Evolutionary conservation across 2,797 vertebrate genomes (phyloP).

Genomic region (Siniperca scherzeri): DNA sequence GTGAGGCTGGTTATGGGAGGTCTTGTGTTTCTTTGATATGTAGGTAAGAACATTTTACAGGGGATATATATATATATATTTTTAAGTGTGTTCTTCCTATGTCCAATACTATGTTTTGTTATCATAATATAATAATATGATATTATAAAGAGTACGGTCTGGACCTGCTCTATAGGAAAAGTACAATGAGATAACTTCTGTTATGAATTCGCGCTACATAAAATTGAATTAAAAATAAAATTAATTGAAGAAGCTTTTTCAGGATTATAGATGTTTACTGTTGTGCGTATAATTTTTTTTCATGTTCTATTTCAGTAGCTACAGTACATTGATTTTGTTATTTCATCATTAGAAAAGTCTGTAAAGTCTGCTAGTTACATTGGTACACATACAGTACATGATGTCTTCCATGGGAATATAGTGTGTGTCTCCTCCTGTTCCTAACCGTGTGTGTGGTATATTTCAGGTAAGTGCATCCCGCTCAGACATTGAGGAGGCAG

Average conservation of each 20-base stretch:
- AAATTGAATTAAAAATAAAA: too few relatives aligned
- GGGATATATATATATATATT: too few relatives aligned
- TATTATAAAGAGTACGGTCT: too few relatives aligned
- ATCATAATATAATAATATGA: too few relatives aligned
- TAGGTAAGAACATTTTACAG: too few relatives aligned
- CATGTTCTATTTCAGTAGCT: neutral
- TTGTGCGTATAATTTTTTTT: neutral
- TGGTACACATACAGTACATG: neutral
- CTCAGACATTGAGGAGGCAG: conserved; percentile 91
- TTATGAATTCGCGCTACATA: too few relatives aligned
- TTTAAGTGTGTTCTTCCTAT: too few relatives aligned
- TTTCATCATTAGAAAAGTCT: neutral
- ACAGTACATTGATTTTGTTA: neutral
- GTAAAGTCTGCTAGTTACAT: neutral
- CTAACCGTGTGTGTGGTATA: neutral
- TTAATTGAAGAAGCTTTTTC: neutral
- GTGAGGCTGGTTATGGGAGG: too few relatives aligned
- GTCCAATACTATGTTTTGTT: too few relatives aligned
- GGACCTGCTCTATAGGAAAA: too few relatives aligned
- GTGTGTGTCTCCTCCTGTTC: neutral
- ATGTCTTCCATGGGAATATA: neutral
- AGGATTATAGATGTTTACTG: neutral
- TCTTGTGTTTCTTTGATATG: too few relatives aligned
- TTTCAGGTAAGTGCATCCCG: conserved; percentile 91
- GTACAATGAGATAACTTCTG: too few relatives aligned